Evolutionary conservation across 2,888 invertebrate species (phyloP), one percentile per base, ranked within the genome.

Genomic region (Coecobrya sp.): DNA sequence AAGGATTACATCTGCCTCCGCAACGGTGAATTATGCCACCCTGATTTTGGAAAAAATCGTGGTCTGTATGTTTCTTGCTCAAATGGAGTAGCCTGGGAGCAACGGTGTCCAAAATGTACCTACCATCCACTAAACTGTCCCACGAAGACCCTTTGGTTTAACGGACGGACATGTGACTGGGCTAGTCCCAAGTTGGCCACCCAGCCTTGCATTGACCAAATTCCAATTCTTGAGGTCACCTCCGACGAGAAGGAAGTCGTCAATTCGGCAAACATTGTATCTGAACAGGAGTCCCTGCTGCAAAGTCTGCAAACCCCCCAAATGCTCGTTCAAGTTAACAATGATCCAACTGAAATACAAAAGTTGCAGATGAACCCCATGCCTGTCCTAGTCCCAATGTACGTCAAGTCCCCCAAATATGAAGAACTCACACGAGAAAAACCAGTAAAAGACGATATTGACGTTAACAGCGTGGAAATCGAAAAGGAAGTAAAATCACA

Each of bases 161-260:
- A 92, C 42, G 92, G 92, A 11, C 86, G 89, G 45, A 92, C 86
- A 36, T 92, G 92, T 36, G 92, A 92, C 0, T 92, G 92, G 92
- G 92, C 92, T 0, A 86, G 81, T 45, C 86, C 89, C 19, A 92
- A 88, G 19, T 59, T 92, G 22, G 92, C 92, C 0, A 86, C 70
- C 22, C 55, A 55, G n/a, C 92, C 92, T 4, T 92, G 92, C 62
- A 27, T 89, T 10, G 92, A 92, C 19, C 76, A 30, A 1, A 68
- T 92, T 22, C 85, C 92, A 3, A 7, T 22, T 27, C 42, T 25
- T 1, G 7, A 5, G 36, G 7, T 7, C 36, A 36, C 2, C 36
- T 36, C 2, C 55, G 36, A 49, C 49, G 45, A 70, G 52, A 59
- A 73, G 11, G 19, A 30, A 10, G n/a, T n/a, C n/a, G n/a, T n/a